Base-by-base conservation (phyloP, 2,888 invertebrate species). In the Protonemura montana region DNA sequence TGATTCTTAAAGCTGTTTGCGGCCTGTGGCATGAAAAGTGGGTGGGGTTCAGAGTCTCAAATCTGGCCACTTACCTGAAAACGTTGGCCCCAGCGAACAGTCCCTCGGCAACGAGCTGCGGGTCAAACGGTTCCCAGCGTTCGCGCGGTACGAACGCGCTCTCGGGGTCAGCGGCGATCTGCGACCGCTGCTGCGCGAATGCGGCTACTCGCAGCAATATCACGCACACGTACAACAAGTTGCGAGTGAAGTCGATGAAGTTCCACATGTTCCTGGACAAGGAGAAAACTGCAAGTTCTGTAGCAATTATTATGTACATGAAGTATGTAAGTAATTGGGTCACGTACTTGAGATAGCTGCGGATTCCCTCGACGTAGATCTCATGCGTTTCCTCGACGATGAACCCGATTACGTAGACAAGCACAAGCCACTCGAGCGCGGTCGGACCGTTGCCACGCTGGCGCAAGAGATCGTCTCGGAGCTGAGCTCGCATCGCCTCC, bases 81-180 rank as follows among this genome's bases (percentile, higher is more conserved):
- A 99, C 95, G 92, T 98, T 99, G 85, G 98, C 98, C 0, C 97
- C 98, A 13, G 98, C 98, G 91, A 98, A 98, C 85, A 98, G 92
- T 42, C 97, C 98, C 90, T 98, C 98, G 6, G 97, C 96, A 41
- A 99, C 96, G 7, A 99, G 92, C 90, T 98, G 98, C 0, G 98
- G 98, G 91, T 98, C 98, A 90, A 97, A 98, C 6, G 96, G 96
- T 88, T 97, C 94, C 98, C 98, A 99, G 85, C 96, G 92, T 89
- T 97, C 97, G 30, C 98, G 93, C 0, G 96, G 95, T 35, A 97
- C 94, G 89, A 93, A 95, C 28, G 95, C 96, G 30, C 94, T 95
- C 35, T 93, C 91, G 0, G 95, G 94, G 89, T 97, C 94, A 0
- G 90, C 90, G 2, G 91, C 89, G 85, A 97, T 96, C 91, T 97